Base-by-base conservation (phyloP, 2,888 invertebrate genomes). In the Euzetes globulus region DNA sequence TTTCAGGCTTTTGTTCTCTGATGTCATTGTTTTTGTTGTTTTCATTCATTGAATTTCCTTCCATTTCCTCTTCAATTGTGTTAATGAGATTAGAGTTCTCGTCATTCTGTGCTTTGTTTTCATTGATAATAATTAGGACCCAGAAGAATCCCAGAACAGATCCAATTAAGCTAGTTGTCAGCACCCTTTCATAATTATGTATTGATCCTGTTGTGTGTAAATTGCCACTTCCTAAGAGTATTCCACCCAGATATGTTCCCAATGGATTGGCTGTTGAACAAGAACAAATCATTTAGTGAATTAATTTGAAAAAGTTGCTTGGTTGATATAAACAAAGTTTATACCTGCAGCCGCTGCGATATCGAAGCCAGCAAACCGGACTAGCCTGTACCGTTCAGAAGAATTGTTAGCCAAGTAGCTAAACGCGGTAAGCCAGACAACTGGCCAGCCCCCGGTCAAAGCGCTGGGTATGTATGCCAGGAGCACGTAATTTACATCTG, bases 381-480 rank as follows among this genome's bases (percentile, higher is more conserved):
- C 29, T 11, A 60, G 17, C 11, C 72, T 33, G 27, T 55, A 72
- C 22, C 63, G 9, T 22, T 58, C 25, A 13, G 60, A 41, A 1
- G 63, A 29, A 15, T 60, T 72, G 13, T 58, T 60, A 9, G 72
- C 11, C 22, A 63, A 45, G 63, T 63, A 72, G 27, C 55, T 72
- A 15, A 63, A 72, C 7, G 25, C 15, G 13, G 7, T 60, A 6
- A 60, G 25, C 45, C 47, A 72, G 5, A 72, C 55, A 19, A n/a
- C 17, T 1, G 33, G 6, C 37, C 37, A 60, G 17, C 72, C 60
- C 11, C 72, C 72, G 17, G 19, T 11, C 25, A 63, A 15, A 6
- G 27, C 63, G 22, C 15, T 25, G 4, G 58, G 41, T 9, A 72
- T 33, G 45, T 63, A n/a, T 1, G 72, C 0, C 17, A 60, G 11